phyloP scores from a whole-genome alignment of 2,888 invertebrate genomes.

The Physocephala rufipes region DNA sequence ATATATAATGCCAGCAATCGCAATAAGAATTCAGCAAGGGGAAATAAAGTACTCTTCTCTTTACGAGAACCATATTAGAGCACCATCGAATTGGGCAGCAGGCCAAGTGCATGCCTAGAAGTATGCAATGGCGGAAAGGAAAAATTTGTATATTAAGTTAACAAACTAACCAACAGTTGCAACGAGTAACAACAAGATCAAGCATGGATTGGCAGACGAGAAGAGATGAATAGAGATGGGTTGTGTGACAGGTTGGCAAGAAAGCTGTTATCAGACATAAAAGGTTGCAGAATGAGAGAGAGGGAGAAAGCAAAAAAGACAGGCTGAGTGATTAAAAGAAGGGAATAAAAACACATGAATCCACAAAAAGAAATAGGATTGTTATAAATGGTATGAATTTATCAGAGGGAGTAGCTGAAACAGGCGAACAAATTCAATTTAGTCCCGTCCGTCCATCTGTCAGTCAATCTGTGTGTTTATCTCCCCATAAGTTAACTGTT shows the following conservation, averaged over 20 bases:
- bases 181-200: neutral
- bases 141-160: neutral
- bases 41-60: neutral
- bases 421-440: no score
- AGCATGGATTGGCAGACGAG: neutral
- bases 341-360: neutral
- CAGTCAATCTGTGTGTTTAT: no score
- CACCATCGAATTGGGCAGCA: neutral
- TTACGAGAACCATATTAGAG: neutral
- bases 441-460: no score
- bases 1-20: neutral
- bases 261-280: neutral
- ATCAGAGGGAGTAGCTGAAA: no score
- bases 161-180: neutral
- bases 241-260: neutral
- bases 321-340: neutral
- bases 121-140: conserved; percentile 2
- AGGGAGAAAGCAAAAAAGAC: neutral
- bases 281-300: neutral
- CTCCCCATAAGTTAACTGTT: no score
- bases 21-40: no score
- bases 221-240: neutral
- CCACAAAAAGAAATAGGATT: neutral
- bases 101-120: neutral
- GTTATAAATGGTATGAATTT: no score